Conservation (phyloP, 2,888 invertebrate genomes). For the Cheilosia impressa region DNA sequence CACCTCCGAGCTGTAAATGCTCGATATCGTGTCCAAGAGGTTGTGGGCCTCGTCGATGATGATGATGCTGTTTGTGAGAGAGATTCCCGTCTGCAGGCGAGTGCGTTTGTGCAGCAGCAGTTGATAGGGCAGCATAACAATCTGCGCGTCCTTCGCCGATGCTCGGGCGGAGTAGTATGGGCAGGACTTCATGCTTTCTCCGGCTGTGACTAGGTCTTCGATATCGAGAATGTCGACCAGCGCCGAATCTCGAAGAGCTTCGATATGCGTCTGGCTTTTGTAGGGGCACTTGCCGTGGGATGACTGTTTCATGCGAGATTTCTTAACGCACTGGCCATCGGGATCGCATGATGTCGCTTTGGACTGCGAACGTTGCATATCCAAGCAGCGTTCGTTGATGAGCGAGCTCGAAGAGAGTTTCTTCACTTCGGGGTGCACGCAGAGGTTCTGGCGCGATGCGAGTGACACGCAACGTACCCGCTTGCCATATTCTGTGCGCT, state of each 20-base stretch:
- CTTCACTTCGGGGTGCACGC: slow-evolving; percentile 92
- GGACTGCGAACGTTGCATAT: slow-evolving; percentile 89
- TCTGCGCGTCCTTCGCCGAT: slow-evolving; percentile 92
- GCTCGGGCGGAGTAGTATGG: slow-evolving; percentile 96
- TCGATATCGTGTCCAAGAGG: slow-evolving; percentile 93
- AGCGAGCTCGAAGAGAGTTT: slow-evolving; percentile 89
- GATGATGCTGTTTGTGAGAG: slow-evolving; percentile 89
- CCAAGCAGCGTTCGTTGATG: slow-evolving; percentile 96
- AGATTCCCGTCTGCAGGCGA: slow-evolving; percentile 88
- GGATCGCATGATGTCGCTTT: slow-evolving; percentile 54
- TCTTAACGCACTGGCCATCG: slow-evolving; percentile 83
- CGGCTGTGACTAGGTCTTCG: slow-evolving; percentile 91
- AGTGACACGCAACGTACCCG: slow-evolving; percentile 90
- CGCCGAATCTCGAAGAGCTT: slow-evolving; percentile 87
- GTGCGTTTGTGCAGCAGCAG: slow-evolving; percentile 91
- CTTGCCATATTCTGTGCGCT: slow-evolving; percentile 90
- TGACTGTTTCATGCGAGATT: slow-evolving; percentile 84
- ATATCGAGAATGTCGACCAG: slow-evolving; percentile 92
- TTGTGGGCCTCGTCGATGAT: slow-evolving; percentile 99
- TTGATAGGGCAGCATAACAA: slow-evolving; percentile 91
- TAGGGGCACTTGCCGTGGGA: slow-evolving; percentile 87
- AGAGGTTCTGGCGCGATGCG: slow-evolving; percentile 96
- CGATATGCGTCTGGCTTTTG: slow-evolving; percentile 87
- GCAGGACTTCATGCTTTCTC: slow-evolving; percentile 90
- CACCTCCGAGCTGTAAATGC: slow-evolving; percentile 92